phyloP scores from a whole-genome alignment of 2,888 invertebrate genomes.

The Amorpha juglandis region DNA sequence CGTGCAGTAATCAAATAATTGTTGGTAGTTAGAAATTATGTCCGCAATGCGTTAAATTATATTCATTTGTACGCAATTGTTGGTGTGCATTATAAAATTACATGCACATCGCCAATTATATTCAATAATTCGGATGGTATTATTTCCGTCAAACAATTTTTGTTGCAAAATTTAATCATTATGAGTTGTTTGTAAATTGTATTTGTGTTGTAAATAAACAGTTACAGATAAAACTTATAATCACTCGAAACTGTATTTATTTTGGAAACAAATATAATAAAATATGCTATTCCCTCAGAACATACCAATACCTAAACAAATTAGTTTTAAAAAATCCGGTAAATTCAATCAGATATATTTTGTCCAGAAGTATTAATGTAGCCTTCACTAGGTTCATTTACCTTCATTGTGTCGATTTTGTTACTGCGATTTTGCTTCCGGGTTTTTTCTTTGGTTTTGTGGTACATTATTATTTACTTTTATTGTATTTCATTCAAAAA shows the following conservation, averaged over 20 bases:
- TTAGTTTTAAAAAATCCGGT: too few species aligned
- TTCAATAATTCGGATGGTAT: neutral
- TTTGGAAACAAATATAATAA: too few species aligned
- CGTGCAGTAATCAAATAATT: neutral
- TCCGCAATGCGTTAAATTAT: conserved; percentile 16
- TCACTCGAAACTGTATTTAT: too few species aligned
- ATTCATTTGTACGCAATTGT: conserved; percentile 13
- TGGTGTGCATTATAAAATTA: conserved; percentile 21
- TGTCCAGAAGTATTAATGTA: neutral
- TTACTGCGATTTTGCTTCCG: conserved; percentile 4
- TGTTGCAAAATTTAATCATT: too few species aligned
- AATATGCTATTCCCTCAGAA: too few species aligned
- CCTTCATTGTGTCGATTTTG: neutral
- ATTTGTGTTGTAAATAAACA: too few species aligned
- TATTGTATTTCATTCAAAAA: neutral
- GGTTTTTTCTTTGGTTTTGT: neutral
- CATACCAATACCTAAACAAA: too few species aligned
- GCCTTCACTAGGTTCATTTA: conserved; percentile 14
- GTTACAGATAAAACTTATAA: too few species aligned
- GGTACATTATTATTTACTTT: neutral
- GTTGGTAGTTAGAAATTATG: too few species aligned
- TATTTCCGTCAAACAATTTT: too few species aligned
- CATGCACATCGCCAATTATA: conserved; percentile 15
- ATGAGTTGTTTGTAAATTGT: too few species aligned
- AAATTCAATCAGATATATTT: too few species aligned